Conservation (phyloP, 2,797 vertebrate genomes). For the Sciaenops ocellatus region DNA sequence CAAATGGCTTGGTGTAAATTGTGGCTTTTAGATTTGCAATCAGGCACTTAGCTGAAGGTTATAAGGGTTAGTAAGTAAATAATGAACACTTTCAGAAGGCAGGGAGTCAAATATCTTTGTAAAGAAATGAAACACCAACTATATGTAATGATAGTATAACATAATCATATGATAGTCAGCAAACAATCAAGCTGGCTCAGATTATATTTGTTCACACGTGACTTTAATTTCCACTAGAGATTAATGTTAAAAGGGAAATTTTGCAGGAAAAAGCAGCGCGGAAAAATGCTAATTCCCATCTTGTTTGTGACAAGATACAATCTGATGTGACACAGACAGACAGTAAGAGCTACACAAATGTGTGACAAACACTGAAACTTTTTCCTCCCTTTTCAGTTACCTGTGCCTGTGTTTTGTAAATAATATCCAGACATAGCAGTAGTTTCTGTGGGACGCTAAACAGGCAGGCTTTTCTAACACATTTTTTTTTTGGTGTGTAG, state of each 20-base stretch:
- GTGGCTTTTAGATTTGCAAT: neutral
- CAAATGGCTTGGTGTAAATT: slow-evolving; percentile 5
- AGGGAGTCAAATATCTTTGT: no score
- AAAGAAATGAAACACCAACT: no score
- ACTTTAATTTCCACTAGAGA: neutral
- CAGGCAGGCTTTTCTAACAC: slow-evolving; percentile 4
- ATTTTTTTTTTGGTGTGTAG: neutral
- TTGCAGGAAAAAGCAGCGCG: neutral
- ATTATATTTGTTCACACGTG: neutral
- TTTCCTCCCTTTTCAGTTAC: slow-evolving; percentile 10
- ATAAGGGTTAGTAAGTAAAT: no score
- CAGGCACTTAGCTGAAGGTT: neutral
- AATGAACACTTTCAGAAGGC: neutral
- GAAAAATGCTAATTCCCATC: neutral
- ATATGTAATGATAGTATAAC: neutral
- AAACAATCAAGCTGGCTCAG: neutral
- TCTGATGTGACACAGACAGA: neutral
- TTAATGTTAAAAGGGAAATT: neutral
- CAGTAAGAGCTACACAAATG: neutral
- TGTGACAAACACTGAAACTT: slow-evolving; percentile 8
- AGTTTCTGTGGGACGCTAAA: slow-evolving; percentile 17
- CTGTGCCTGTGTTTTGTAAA: slow-evolving; percentile 19
- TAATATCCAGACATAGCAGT: slow-evolving; percentile 12
- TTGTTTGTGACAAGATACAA: neutral
- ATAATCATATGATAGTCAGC: no score